Evolutionary conservation across 2,888 invertebrate genomes (phyloP), one percentile per base, ranked within the genome.

Genomic region (Maniola hyperantus): DNA sequence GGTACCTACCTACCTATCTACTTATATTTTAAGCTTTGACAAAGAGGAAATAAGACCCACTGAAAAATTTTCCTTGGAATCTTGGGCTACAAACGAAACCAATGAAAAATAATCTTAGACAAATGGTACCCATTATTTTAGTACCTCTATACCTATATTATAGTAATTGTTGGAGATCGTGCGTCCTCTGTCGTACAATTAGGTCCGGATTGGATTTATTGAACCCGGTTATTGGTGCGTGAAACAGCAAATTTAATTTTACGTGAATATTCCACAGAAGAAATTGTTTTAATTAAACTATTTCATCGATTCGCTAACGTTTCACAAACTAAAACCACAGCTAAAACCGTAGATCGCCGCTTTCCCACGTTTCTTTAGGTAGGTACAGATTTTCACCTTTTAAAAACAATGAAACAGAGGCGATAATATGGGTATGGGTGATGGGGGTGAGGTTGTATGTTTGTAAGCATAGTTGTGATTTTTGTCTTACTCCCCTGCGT

Each of bases 181-280:
- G 42, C 62, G n/a, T 53, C 53, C 62, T 53, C 42, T 62, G 53
- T 13, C 26, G 62, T 53, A 62, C 62, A 62, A 62, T 62, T 53
- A 53, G 62, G 42, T 53, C 51, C 53, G 42, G 53, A 13, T 48
- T 62, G 13, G 42, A 62, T 62, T 62, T 62, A 62, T 62, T 62
- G 53, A 51, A 62, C 62, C 62, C 51, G 53, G 13, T 42, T 42
- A 62, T n/a, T 11, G 62, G 26, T 53, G 62, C 62, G 42, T 62
- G 53, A 62, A 62, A 53, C 51, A 26, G 42, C 51, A 42, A 62
- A 62, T 39, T 62, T 62, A 62, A 62, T 62, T 62, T 62, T 10
- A 62, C 62, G 62, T 62, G 13, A 48, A 60, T 62, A 62, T 33
- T 62, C 33, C 33, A 39, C 61, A 36, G 7, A 61, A 60, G 50